Evolutionary conservation across 37 sponge, comb jelly and placozoan species (phyloP), one percentile per base, ranked within the genome.

Genomic region (Lycopodina hypogea): DNA sequence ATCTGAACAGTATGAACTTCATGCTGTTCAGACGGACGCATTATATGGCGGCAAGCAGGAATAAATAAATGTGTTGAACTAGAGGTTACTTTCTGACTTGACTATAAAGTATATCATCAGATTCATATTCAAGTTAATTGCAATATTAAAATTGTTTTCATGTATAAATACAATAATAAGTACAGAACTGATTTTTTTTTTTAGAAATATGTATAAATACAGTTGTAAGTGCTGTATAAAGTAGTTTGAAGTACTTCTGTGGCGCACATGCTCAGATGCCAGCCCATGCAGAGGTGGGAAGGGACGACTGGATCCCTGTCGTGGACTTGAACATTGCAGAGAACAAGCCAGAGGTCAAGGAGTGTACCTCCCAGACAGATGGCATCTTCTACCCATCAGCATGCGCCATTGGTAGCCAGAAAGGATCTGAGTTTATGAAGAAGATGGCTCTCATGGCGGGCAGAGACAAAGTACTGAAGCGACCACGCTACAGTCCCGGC

Each of bases 381-480:
- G 88, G 94, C 9, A 55, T 92, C 39, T 93, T 93, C 82, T 93
- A 82, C 78, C 84, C 84, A 26, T 93, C 94, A 0, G 68, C 87
- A 15, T 69, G 71, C 29, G 77, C 88, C 58, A 77, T 93, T 34
- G 53, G 51, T 15, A 57, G 36, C 36, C 72, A 42, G 39, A 74
- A 72, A 67, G 63, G 38, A 8, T 35, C 75, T 0, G 79, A 78
- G 51, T 28, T 41, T 15, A 40, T 30, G 32, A 61, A 80, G 76
- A 74, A 48, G 79, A 33, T 63, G 24, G 58, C 78, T 38, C 78
- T 78, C 0, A 29, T 37, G 35, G 12, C 53, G 28, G 69, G 72
- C 34, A 56, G 70, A 60, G 78, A 84, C 55, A 56, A 66, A 71
- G 17, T 77, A 15, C 63, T 58, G 34, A 59, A 80, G 22, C 70